Percentiles rank a stretch among this genome's conserved stretches.
phyloP scores from a whole-genome alignment of 2,888 invertebrate genomes.

The Euphydryas editha region DNA sequence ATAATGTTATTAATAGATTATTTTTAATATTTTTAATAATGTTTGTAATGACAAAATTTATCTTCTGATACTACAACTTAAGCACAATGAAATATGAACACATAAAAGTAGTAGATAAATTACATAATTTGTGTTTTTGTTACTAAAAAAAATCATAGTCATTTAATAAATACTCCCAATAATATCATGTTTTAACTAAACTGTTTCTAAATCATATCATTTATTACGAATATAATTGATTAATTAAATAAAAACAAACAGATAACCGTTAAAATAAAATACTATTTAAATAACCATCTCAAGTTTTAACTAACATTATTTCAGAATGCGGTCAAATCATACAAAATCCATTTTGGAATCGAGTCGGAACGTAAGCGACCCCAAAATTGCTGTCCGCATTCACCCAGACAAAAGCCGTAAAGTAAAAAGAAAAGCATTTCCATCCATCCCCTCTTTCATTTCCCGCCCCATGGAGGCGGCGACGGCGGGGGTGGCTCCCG shows the following conservation, averaged over 20 bases:
- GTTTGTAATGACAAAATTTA: background rate
- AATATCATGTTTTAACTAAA: no score
- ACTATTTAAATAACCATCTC: background rate
- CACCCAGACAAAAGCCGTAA: constrained; percentile 83
- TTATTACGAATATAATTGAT: no score
- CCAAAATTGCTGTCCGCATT: constrained; percentile 82
- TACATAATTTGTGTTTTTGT: no score
- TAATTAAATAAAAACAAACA: background rate
- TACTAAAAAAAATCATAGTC: no score
- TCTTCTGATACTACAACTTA: background rate
- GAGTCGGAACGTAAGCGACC: constrained; percentile 69
- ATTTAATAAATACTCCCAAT: no score
- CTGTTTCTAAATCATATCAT: no score
- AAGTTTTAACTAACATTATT: constrained; percentile 4
- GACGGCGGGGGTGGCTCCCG: constrained; percentile 80
- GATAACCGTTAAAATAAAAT: background rate
- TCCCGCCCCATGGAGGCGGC: constrained; percentile 81
- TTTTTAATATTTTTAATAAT: background rate
- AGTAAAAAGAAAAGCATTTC: constrained; percentile 81
- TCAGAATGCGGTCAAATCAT: constrained; percentile 47
- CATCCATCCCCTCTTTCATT: constrained; percentile 79
- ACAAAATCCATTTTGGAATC: constrained; percentile 26
- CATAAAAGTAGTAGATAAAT: no score
- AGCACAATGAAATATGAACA: no score
- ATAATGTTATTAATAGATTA: background rate